Percentiles rank a stretch among this genome's conserved stretches.
These are phyloP conservation scores for Nycticorax nycticorax DNA, from an alignment of 2,113 vertebrate genomes.

Conservation along the genomic window DNA sequence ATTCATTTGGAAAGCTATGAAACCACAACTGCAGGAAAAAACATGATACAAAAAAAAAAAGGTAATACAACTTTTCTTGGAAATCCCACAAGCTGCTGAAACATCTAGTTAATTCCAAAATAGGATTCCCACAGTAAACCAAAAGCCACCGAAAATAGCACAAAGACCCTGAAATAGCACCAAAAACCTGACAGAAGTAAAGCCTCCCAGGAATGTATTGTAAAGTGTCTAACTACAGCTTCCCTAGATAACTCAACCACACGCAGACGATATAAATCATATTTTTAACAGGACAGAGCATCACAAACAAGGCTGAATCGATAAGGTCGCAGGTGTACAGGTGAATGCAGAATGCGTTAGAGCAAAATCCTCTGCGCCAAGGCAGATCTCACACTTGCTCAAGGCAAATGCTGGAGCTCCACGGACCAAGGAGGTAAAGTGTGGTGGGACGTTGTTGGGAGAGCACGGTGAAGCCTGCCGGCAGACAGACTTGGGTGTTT, in stretches of 20 bases:
- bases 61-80: background rate
- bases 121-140: background rate
- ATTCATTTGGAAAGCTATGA: background rate
- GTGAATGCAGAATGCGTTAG: accelerated
- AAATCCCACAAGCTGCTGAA: slow-evolving; percentile 3
- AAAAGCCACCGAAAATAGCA: background rate
- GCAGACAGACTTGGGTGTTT: background rate
- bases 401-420: background rate
- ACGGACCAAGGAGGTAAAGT: background rate
- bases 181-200: background rate
- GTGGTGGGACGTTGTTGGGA: background rate
- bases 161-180: background rate
- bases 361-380: background rate
- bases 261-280: background rate
- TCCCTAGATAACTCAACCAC: background rate
- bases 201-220: background rate
- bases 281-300: background rate
- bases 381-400: background rate
- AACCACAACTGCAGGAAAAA: slow-evolving; percentile 16
- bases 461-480: background rate
- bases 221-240: background rate
- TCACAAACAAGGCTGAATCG: background rate
- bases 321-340: background rate
- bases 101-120: slow-evolving; percentile 18
- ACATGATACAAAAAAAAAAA: background rate